Conservation (phyloP, 2,113 vertebrate species). For the Spea bombifrons region DNA sequence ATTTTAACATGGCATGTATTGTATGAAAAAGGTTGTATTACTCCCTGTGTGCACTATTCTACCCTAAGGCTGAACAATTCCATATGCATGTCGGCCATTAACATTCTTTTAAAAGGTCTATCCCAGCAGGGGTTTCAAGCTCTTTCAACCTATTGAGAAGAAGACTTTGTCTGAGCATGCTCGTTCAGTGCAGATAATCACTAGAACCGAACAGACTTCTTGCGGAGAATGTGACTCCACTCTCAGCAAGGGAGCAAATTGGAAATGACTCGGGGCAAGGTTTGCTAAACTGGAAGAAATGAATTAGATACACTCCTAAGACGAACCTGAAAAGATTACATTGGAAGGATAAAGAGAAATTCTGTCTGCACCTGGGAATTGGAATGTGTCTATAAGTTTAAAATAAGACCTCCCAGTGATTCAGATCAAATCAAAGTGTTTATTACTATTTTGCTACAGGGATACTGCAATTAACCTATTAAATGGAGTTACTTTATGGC, state of each 20-base stretch:
- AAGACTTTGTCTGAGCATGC: conserved; percentile 28
- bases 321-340: conserved; percentile 56
- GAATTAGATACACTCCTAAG: conserved; percentile 65
- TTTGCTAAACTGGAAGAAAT: conserved; percentile 63
- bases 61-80: conserved; percentile 44
- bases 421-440: conserved; percentile 46
- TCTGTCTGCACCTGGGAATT: conserved; percentile 34
- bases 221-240: conserved; percentile 55
- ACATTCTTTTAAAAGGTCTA: conserved; percentile 52
- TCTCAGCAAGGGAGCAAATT: conserved; percentile 64
- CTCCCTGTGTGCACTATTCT: conserved; percentile 44
- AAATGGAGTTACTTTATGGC: conserved; percentile 28
- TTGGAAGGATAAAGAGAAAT: conserved; percentile 55
- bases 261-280: conserved; percentile 61
- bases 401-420: conserved; percentile 37
- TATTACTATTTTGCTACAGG: conserved; percentile 37
- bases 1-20: conserved; percentile 41
- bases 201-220: conserved; percentile 55
- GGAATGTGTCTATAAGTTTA: conserved; percentile 47
- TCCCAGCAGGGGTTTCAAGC: conserved; percentile 52
- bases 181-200: conserved; percentile 53
- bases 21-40: conserved; percentile 37
- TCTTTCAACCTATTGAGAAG: conserved; percentile 40
- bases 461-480: conserved; percentile 41
- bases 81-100: conserved; percentile 59